Evolutionary conservation across 1,140 invertebrate genomes (phyloP), one percentile per base, ranked within the genome.

Genomic region (Heliconius melpomene): DNA sequence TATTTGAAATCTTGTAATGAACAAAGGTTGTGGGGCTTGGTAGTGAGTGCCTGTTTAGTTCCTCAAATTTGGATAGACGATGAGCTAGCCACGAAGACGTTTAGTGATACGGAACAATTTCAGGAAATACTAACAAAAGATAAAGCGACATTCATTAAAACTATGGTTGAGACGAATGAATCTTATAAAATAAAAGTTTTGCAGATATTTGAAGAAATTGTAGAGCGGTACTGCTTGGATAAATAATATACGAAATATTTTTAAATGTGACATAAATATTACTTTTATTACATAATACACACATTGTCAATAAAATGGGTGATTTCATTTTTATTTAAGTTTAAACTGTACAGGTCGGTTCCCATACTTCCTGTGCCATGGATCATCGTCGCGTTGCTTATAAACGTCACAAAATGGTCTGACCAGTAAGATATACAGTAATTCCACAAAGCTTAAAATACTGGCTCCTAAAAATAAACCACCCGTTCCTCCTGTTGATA

Each of bases 381-480:
- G 89, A 73, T 93, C 93, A 11, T 90, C 85, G 23, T 87, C 85
- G 7, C 88, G 80, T 38, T 88, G 88, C 8, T 81, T 91, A 81
- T 93, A 94, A 36, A 93, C 88, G 66, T 93, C 89, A 78, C 87
- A 93, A 75, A 94, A 93, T 2, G 93, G 93, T n/a, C 93, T 84
- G 7, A 94, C 75, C 11, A 94, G 81, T 16, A 94, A 74, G 74
- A 93, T 94, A 73, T 94, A 94, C 7, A 96, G 77, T 3, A 96
- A 89, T 84, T 96, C 96, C 13, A 96, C 94, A 82, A 96, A 96
- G 82, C 96, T 96, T 0, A 96, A 90, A 3, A 96, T 86, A 83
- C 96, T 96, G 2, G 95, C 96, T 7, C 96, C 96, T 5, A 96
- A 93, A 83, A 96, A 96, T 2, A 96, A 85, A 0, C 96, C 96